Percentiles rank a stretch among this genome's conserved stretches.
Evolutionary conservation across 2,113 vertebrate genomes (phyloP).

Genomic region (Capreolus pygargus): DNA sequence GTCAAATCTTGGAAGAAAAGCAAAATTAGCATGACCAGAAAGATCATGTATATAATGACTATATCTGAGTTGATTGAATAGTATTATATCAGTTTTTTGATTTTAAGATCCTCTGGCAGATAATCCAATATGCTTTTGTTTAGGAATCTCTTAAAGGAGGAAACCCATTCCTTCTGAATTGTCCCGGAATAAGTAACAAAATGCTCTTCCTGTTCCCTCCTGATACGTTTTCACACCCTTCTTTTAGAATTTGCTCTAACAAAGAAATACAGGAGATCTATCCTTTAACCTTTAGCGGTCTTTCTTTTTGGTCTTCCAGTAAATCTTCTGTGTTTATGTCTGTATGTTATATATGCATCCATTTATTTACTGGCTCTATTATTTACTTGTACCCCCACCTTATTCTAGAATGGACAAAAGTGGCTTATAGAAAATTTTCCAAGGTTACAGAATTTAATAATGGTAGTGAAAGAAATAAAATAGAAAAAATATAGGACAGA

Average conservation of each 20-base stretch:
- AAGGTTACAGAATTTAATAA: neutral
- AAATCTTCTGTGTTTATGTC: neutral
- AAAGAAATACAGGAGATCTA: neutral
- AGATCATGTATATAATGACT: neutral
- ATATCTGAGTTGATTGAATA: constrained; percentile 6
- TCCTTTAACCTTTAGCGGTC: neutral
- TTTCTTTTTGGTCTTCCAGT: neutral
- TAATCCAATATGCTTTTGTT: neutral
- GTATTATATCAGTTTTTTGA: neutral
- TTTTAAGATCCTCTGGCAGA: neutral
- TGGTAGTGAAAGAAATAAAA: neutral
- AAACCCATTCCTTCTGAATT: neutral
- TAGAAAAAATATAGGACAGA: neutral
- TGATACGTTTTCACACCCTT: neutral
- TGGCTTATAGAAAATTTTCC: neutral
- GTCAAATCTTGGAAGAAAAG: neutral
- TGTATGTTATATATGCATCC: neutral
- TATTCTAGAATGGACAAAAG: neutral
- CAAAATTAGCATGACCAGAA: constrained; percentile 7
- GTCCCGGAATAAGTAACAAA: neutral
- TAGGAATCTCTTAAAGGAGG: constrained; percentile 4
- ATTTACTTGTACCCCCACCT: neutral
- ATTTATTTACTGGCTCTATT: neutral
- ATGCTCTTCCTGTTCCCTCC: neutral
- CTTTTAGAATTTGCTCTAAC: neutral